These are phyloP conservation scores for Crenuchus spilurus DNA, from an alignment of 2,797 vertebrate genomes.

Conservation along the genomic window DNA sequence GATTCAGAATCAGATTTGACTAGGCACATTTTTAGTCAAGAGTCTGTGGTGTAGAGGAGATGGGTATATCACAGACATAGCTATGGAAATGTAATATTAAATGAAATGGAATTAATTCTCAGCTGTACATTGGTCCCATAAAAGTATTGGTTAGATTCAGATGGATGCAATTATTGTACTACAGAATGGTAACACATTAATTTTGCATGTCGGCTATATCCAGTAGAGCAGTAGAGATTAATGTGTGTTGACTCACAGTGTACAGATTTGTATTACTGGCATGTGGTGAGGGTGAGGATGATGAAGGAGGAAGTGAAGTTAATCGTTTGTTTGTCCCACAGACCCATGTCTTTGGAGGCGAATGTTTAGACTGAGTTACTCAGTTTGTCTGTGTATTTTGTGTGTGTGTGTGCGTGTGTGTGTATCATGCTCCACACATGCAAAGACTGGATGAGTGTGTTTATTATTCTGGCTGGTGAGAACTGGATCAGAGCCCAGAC, in stretches of 20 bases:
- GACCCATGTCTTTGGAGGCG: not conserved
- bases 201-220: not conserved
- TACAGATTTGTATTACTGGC: not conserved
- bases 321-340: conserved; percentile 3
- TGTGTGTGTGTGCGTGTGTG: not conserved
- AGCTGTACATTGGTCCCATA: too few species aligned
- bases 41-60: too few species aligned
- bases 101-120: too few species aligned
- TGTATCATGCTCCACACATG: conserved; percentile 1
- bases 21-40: too few species aligned
- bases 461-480: conserved; percentile 41
- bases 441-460: conserved; percentile 32
- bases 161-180: too few species aligned
- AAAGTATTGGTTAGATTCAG: too few species aligned
- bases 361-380: conserved; percentile 8
- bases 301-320: not conserved
- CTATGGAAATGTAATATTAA: too few species aligned
- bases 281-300: not conserved
- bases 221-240: not conserved
- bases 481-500: conserved; percentile 35
- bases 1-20: too few species aligned
- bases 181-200: not conserved
- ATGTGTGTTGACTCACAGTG: not conserved
- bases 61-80: too few species aligned
- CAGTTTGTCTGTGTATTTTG: not conserved